Evolutionary conservation across 2,888 invertebrate species (phyloP), one percentile per base, ranked within the genome.

Genomic region (Pyrrhosoma nymphula): DNA sequence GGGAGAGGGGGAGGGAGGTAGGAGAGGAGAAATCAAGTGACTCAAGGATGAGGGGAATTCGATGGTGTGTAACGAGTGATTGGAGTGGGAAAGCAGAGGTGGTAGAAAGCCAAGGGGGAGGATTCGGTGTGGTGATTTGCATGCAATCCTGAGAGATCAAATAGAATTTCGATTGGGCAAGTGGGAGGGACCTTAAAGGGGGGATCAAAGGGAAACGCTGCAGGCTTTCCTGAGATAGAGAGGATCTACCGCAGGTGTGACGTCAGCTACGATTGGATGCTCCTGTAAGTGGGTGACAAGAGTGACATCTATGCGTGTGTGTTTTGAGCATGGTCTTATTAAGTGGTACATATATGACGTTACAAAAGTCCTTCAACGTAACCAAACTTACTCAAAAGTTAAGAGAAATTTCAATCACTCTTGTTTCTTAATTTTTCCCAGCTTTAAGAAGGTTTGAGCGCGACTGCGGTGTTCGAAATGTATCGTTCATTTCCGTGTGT

Each of bases 121-220:
- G 30, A 23, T 82, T 16, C 35, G 14, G 69, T n/a, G 35, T 2
- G 26, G 69, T 26, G 35, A 82, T 82, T 82, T 35, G 82, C 82
- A 82, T 82, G 35, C 35, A 35, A 35, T 35, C 82, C 35, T 82
- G 82, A 82, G 82, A 82, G 82, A 82, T 82, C 82, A 35, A 82
- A 82, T 35, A 35, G 82, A 82, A 82, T 82, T 82, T 82, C 82
- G 82, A 35, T 82, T 82, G 82, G 82, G 82, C 35, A 35, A 35
- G 35, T 23, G 16, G 30, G 18, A 3, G 82, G 35, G 35, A 26
- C 4, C 6, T 14, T 30, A 6, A n/a, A n/a, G 10, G 26, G 35
- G n/a, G 69, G 82, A 69, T 82, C 30, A 82, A 82, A 69, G n/a
- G 69, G n/a, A 82, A 82, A 82, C 16, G 35, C 12, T 69, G 69